Conservation (phyloP, 2,888 invertebrate species). For the Polylopha cassiicola region DNA sequence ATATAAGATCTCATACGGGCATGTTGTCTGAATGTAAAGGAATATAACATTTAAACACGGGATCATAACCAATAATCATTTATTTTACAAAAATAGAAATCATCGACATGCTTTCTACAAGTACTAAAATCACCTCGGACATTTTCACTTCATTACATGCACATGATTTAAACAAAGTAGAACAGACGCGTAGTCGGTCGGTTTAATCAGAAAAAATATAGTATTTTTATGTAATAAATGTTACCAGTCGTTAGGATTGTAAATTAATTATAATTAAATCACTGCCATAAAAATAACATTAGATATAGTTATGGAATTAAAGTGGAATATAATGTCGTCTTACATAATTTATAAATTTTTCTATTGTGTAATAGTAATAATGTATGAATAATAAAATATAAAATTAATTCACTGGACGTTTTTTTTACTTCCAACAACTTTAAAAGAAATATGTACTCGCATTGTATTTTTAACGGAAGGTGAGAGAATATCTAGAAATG, state of each 20-base stretch:
- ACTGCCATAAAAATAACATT: conserved; percentile 35
- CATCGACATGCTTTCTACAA: conserved; percentile 43
- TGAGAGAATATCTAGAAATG: no score
- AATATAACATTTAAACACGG: conserved; percentile 14
- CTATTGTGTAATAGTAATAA: conserved; percentile 11
- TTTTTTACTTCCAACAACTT: conserved; percentile 14
- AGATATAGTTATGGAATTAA: conserved; percentile 15
- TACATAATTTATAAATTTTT: conserved; percentile 11
- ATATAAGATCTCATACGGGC: conserved; percentile 42
- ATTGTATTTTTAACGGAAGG: not conserved
- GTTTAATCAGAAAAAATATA: conserved; percentile 8
- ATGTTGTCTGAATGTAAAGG: conserved; percentile 5
- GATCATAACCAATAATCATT: conserved; percentile 44
- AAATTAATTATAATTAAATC: conserved; percentile 21
- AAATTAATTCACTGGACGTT: conserved; percentile 17
- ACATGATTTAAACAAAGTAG: conserved; percentile 49
- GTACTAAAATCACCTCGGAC: conserved; percentile 34
- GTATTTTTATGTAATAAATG: conserved; percentile 1
- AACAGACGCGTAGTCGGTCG: conserved; percentile 15
- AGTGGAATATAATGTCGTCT: conserved; percentile 13
- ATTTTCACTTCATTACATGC: conserved; percentile 45
- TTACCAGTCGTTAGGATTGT: not conserved
- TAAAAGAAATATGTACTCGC: no score
- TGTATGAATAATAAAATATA: conserved; percentile 15
- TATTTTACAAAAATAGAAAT: conserved; percentile 74